A percentile compares a stretch with the other conserved stretches of the same genome.
Evolutionary conservation across 2,113 vertebrate species (phyloP).

Genomic region (Toxotes chatareus): DNA sequence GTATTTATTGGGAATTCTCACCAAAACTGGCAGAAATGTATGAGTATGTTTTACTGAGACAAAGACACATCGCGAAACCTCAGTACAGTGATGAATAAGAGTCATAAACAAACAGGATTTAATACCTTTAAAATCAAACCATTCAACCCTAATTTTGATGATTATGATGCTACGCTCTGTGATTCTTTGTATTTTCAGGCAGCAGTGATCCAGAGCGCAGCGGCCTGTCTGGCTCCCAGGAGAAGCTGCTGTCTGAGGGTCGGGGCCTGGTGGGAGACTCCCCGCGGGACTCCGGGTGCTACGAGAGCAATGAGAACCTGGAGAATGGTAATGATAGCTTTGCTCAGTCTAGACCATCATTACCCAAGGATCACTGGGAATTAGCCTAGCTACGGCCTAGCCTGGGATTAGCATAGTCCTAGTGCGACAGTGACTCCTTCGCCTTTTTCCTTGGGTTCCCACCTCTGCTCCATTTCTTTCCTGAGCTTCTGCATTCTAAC

Average conservation of each 20-base stretch:
- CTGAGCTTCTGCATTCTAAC: conserved; percentile 72
- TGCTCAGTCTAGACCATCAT: conserved; percentile 53
- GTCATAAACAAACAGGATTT: background rate
- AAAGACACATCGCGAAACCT: too few relatives aligned
- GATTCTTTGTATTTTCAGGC: conserved; percentile 80
- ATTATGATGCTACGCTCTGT: background rate
- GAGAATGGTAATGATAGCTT: conserved; percentile 92
- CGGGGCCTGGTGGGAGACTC: conserved; percentile 89
- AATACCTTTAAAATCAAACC: background rate
- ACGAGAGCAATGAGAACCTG: conserved; percentile 97
- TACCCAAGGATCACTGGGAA: conserved; percentile 28
- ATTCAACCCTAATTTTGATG: background rate
- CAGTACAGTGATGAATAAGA: background rate
- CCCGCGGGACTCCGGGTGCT: conserved; percentile 97
- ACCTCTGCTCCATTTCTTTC: conserved; percentile 48
- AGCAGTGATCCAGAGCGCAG: conserved; percentile 91
- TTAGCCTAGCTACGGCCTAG: conserved; percentile 39
- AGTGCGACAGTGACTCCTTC: conserved; percentile 47
- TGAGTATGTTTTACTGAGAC: background rate
- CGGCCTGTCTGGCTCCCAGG: conserved; percentile 92
- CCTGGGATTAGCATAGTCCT: conserved; percentile 11
- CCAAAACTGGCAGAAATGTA: background rate
- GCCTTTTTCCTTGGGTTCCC: conserved; percentile 36
- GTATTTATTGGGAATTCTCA: background rate
- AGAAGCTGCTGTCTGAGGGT: conserved; percentile 93